These are phyloP conservation scores for Lithophane ornitopus DNA, from an alignment of 2,888 invertebrate genomes.

Conservation along the genomic window DNA sequence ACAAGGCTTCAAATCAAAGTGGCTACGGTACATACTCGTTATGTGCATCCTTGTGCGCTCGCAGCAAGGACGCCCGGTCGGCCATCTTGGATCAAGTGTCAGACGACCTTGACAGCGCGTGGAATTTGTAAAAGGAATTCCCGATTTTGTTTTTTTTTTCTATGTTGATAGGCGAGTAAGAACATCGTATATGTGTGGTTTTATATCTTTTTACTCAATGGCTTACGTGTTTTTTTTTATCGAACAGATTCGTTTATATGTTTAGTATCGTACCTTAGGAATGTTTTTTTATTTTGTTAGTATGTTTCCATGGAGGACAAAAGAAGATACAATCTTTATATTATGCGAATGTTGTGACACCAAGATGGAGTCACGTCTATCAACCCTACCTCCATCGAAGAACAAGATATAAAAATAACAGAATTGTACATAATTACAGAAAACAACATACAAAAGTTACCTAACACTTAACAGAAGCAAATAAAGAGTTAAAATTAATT, in stretches of 20 bases:
- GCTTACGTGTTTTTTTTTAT: not conserved
- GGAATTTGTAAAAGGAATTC: conserved; percentile 64
- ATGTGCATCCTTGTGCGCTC: conserved; percentile 57
- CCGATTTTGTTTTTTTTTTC: conserved; percentile 42
- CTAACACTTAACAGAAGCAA: conserved; percentile 15
- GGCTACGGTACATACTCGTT: conserved; percentile 29
- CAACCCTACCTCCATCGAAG: not conserved
- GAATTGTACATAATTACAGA: not conserved
- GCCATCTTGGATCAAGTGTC: conserved; percentile 69
- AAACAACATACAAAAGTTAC: conserved; percentile 12
- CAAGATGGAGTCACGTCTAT: not conserved
- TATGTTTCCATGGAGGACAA: conserved; percentile 10
- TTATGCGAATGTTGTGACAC: conserved; percentile 1
- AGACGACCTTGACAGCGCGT: conserved; percentile 66
- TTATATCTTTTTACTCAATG: conserved; percentile 5
- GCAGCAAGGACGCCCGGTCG: conserved; percentile 64
- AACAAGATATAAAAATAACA: not conserved
- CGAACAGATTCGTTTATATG: not conserved
- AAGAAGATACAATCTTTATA: not conserved
- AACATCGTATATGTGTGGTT: conserved; percentile 1
- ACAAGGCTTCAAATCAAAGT: conserved; percentile 53
- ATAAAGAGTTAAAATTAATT: conserved; percentile 33
- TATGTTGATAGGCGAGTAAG: conserved; percentile 16
- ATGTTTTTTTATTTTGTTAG: conserved; percentile 2
- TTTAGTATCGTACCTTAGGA: not conserved